Conservation (phyloP, 2,888 invertebrate species). For the Meteorus colon region DNA sequence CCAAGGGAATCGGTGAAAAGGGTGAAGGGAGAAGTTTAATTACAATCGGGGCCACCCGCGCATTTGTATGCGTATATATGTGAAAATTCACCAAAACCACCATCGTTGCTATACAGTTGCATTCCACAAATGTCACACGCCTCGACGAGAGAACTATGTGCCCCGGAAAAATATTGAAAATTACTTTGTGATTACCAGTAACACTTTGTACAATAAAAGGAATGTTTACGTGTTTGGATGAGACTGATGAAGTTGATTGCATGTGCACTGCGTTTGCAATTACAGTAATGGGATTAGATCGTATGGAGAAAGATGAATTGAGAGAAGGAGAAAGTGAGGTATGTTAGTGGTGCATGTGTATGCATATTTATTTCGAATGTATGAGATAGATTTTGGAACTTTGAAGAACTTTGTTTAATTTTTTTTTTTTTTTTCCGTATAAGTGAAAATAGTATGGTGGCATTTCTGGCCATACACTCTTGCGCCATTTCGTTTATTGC, state of each 20-base stretch:
- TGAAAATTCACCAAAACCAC: conserved; percentile 27
- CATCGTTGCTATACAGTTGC: conserved; percentile 47
- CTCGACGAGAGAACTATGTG: conserved; percentile 41
- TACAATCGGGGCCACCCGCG: conserved; percentile 56
- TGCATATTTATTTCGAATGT: neutral
- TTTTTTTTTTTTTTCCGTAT: neutral
- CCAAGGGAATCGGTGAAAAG: conserved; percentile 25
- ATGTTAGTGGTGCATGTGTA: neutral
- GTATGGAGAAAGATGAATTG: neutral
- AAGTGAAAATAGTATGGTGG: neutral
- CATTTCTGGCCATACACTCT: neutral
- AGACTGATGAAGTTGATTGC: conserved; percentile 39
- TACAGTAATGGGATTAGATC: conserved; percentile 26
- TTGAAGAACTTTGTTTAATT: neutral
- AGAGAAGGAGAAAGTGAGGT: neutral
- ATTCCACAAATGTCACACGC: conserved; percentile 47
- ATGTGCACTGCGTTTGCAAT: conserved; percentile 29
- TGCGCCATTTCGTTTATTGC: neutral
- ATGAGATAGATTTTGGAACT: neutral
- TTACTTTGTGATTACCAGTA: conserved; percentile 37
- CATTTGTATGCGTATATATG: conserved; percentile 5
- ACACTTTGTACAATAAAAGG: conserved; percentile 11
- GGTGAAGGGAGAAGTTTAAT: conserved; percentile 60
- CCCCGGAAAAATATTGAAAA: conserved; percentile 48
- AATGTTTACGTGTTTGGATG: neutral